phyloP scores from a whole-genome alignment of 2,797 vertebrate species.

The Ctenochaetus hawaiiensis region DNA sequence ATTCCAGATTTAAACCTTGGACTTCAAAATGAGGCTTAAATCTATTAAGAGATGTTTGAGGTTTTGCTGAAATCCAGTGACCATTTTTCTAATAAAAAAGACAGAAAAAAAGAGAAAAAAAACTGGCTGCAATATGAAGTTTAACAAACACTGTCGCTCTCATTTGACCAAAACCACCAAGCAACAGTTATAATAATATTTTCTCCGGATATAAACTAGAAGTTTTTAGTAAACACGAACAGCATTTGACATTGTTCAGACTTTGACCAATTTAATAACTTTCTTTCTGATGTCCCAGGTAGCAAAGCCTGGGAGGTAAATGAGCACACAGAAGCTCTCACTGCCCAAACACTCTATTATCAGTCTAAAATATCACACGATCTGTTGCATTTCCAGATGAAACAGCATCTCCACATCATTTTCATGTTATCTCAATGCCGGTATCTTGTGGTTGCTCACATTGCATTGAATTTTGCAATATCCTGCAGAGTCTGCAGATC shows the following conservation, averaged over 20 bases:
- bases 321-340: neutral
- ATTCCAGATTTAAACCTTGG: constrained; percentile 11
- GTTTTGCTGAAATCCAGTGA: neutral
- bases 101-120: neutral
- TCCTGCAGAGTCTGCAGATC: neutral
- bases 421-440: neutral
- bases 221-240: neutral
- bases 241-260: neutral
- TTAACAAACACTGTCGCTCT: neutral
- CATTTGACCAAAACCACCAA: neutral
- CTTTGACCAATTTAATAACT: neutral
- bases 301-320: neutral
- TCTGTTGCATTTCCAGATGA: neutral
- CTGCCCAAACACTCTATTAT: constrained; percentile 3
- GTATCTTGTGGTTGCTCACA: neutral
- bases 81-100: neutral
- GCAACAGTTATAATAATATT: neutral
- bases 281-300: neutral
- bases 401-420: neutral
- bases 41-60: neutral
- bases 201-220: neutral
- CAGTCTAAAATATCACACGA: neutral
- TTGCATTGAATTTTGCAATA: neutral
- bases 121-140: constrained; percentile 4
- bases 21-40: neutral